Evolutionary conservation across 1,140 invertebrate genomes (phyloP), one percentile per base, ranked within the genome.

Genomic region (Tetragonula clypearis): DNA sequence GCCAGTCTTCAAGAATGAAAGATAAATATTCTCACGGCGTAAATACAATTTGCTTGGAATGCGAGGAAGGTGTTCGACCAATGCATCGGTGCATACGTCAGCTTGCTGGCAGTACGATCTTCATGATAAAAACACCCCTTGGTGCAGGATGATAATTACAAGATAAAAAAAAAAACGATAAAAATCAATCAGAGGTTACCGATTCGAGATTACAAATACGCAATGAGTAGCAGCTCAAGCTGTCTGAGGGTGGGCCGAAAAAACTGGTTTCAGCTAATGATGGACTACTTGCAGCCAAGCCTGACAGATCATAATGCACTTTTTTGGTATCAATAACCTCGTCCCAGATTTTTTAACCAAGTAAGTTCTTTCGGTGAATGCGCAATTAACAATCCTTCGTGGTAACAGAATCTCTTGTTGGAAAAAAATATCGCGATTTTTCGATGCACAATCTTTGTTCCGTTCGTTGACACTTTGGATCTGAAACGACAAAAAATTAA

Each of bases 181-280:
- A 19, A 62, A 60, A 84, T 90, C 74, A 72, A 68, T 87, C 58
- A 30, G 69, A 85, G 58, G 82, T 79, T 56, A 75, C 56, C 74
- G 56, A 78, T 87, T 30, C 65, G n/a, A 60, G 77, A 76, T 89
- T 53, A 68, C 66, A 84, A 78, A 89, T 90, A 85, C 58, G 85
- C 65, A 90, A 89, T 82, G 60, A 79, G 82, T 90, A 87, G 82
- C 68, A 85, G 75, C 68, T 79, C 62, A 82, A 73, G 84, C 71
- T 83, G 66, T 62, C 82, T 84, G 84, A 90, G 86, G 86, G 82
- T 89, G 88, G 90, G 87, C 88, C 76, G 87, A 91, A 90, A 90
- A 92, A 91, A 92, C 89, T 88, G 91, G 91, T 91, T 90, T 68
- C 75, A 60, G 84, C 79, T 91, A 90, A 92, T 92, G 85, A 91